Evolutionary conservation across 2,888 invertebrate species (phyloP), one percentile per base, ranked within the genome.

Genomic region (Melanotus villosus): DNA sequence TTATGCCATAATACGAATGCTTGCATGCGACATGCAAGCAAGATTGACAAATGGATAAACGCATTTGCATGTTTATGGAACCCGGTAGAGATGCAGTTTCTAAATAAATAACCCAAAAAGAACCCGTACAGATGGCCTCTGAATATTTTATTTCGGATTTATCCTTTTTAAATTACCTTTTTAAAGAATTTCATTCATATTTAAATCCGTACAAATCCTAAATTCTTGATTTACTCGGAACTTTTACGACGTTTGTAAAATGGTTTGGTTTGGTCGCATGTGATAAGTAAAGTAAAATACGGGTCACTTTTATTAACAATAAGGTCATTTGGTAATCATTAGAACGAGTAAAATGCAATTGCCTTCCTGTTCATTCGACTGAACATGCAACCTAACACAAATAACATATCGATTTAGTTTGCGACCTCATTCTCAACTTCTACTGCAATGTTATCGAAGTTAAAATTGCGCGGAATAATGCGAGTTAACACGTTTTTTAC

Each of bases 341-440:
- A 60, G 21, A 32, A 34, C 12, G 60, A 14, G 32, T 23, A 60
- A 60, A 60, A 60, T 60, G 60, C 60, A 65, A 65, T 59, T 59
- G 14, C 59, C 47, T 58, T 65, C 47, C 18, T 52, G 59, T 59
- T 59, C 65, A 26, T 50, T 59, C 59, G 32, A 9, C 34, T 52
- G 59, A 59, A 59, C 65, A 59, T 59, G 58, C 65, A 59, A 65
- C 41, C 36, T 38, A 38, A 67, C 50, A 68, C 45, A 68, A 63
- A 62, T 68, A 63, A 63, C 56, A 43, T 68, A 68, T 68, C 41
- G 68, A 68, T 68, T 63, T 63, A 52, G 12, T 52, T 52, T 38
- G 18, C 52, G 63, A 52, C 63, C 63, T 52, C 50, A 38, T 62
- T 62, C 26, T 34, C 10, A 50, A 62, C 26, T 59, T 59, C 59